Evolutionary conservation across 2,888 invertebrate species (phyloP).

Genomic region (Iselma pallidipennis): DNA sequence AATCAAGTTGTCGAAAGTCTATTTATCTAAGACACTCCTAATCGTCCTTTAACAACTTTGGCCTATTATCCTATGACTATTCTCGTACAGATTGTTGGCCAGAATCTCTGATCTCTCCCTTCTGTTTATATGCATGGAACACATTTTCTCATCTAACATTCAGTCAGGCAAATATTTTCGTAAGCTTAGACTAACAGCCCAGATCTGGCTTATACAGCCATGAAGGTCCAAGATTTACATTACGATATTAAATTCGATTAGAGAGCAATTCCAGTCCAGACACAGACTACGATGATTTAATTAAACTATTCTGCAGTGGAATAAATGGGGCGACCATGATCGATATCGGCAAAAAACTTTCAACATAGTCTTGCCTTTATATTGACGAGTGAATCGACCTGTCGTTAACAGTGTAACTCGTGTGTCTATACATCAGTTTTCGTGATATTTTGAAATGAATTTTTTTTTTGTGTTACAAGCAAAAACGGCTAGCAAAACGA

Average conservation of each 20-base stretch:
- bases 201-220: constrained; percentile 9
- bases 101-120: neutral
- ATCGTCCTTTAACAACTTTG: neutral
- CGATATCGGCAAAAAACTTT: too few relatives aligned
- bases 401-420: too few relatives aligned
- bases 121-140: neutral
- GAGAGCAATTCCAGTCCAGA: neutral
- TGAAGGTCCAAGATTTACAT: constrained; percentile 19
- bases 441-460: neutral
- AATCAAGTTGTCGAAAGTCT: neutral
- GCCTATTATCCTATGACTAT: neutral
- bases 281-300: neutral
- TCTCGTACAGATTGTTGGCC: neutral
- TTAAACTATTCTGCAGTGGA: neutral
- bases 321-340: too few relatives aligned
- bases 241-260: constrained; percentile 16
- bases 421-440: too few relatives aligned
- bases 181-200: constrained; percentile 23
- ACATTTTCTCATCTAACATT: constrained; percentile 23
- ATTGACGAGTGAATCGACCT: too few relatives aligned
- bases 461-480: neutral
- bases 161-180: constrained; percentile 23
- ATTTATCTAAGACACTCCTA: neutral
- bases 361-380: too few relatives aligned
- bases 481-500: too few relatives aligned